Evolutionary conservation across 2,888 invertebrate genomes (phyloP).

Genomic region (Prenolepis imparis): DNA sequence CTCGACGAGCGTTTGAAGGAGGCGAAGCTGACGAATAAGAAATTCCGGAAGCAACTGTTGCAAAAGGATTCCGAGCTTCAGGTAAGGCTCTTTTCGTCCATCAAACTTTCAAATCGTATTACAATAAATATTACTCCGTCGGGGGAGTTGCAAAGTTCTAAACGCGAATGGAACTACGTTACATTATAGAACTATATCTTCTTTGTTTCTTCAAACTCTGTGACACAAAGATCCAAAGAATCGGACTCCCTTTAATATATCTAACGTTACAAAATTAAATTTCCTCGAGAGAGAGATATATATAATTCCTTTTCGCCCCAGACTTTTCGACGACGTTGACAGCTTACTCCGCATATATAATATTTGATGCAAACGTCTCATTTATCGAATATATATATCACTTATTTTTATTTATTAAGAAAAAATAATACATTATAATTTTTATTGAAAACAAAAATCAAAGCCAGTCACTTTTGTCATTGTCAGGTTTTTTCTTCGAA

Average conservation of each 20-base stretch:
- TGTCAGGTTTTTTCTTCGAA: not conserved
- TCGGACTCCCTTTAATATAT: not conserved
- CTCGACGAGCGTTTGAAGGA: conserved; percentile 94
- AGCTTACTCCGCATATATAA: not conserved
- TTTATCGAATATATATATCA: not conserved
- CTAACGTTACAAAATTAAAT: not conserved
- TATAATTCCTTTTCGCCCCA: not conserved
- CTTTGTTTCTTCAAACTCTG: not conserved
- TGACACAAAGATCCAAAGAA: not conserved
- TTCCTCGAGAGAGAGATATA: not conserved
- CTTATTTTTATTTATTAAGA: not conserved
- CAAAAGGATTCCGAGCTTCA: conserved; percentile 94
- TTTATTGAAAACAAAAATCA: not conserved
- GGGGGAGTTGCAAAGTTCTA: not conserved
- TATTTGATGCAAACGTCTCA: not conserved
- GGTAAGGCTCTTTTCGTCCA: conserved; percentile 84
- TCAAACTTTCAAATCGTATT: conserved; percentile 41
- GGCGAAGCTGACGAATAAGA: conserved; percentile 93
- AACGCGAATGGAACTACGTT: not conserved
- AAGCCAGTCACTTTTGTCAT: not conserved
- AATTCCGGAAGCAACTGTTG: conserved; percentile 93
- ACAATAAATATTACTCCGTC: conserved; percentile 28
- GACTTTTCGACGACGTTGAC: not conserved
- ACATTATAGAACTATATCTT: not conserved
- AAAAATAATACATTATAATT: not conserved